Conservation (phyloP, 2,888 invertebrate genomes). For the Mythimna lalbum region DNA sequence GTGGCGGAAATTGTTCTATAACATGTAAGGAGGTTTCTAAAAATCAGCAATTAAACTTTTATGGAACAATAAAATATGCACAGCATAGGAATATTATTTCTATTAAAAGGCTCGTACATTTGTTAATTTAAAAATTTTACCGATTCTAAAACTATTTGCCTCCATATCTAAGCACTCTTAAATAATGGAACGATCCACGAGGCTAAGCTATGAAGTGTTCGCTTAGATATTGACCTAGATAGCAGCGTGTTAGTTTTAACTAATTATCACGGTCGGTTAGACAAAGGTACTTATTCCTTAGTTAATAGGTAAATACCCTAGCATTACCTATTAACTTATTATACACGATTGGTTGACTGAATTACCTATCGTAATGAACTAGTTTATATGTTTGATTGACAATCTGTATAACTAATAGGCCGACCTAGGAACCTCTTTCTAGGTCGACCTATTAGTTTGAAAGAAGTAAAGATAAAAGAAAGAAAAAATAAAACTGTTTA, state of each 20-base stretch:
- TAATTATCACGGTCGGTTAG: constrained; percentile 28
- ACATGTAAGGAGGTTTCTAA: background rate
- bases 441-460: no score
- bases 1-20: no score
- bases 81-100: background rate
- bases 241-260: constrained; percentile 25
- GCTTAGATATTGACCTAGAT: constrained; percentile 30
- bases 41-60: no score
- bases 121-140: background rate
- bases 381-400: background rate
- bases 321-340: constrained; percentile 3
- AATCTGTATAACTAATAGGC: background rate
- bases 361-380: constrained; percentile 9
- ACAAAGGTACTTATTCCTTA: no score
- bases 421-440: no score
- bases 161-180: background rate
- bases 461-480: no score
- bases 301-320: no score
- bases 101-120: background rate
- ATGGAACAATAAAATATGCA: background rate
- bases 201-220: constrained; percentile 6
- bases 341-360: constrained; percentile 5
- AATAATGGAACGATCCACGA: constrained; percentile 15
- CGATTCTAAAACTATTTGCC: background rate
- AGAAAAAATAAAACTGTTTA: no score